A percentile compares a stretch with the other conserved stretches of the same genome.
These are phyloP conservation scores for Lipophrys pholis DNA, from an alignment of 2,113 vertebrate species.

Conservation along the genomic window DNA sequence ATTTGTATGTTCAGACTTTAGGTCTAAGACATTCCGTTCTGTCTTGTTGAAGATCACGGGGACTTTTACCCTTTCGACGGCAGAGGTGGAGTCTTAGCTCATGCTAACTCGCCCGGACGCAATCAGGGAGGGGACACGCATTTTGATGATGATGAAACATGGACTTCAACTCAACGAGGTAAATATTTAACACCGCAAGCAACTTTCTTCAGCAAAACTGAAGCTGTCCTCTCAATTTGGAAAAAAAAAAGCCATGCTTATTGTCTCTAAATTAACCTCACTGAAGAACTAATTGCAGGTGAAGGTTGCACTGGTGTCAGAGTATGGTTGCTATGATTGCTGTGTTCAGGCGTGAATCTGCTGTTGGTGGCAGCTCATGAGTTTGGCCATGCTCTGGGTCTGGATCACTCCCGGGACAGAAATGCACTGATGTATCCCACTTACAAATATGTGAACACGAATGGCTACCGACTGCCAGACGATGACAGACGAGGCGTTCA, in stretches of 20 bases:
- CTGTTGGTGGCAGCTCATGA: conserved; percentile 88
- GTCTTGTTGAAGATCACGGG: conserved; percentile 74
- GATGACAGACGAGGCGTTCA: conserved; percentile 87
- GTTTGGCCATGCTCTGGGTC: conserved; percentile 88
- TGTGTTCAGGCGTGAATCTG: conserved; percentile 80
- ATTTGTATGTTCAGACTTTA: background rate
- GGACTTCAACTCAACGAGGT: conserved; percentile 77
- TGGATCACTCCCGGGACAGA: conserved; percentile 82
- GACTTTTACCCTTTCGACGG: conserved; percentile 84
- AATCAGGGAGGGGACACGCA: conserved; percentile 80
- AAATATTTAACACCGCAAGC: background rate
- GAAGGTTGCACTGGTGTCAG: too few species aligned
- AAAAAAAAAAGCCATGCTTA: background rate
- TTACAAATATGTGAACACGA: conserved; percentile 77
- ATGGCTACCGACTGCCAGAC: conserved; percentile 77
- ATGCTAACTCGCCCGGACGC: conserved; percentile 77
- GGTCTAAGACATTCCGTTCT: background rate
- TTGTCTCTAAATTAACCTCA: background rate
- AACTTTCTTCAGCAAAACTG: background rate
- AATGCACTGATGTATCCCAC: conserved; percentile 86
- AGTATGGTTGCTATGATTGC: too few species aligned
- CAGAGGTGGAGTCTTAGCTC: conserved; percentile 73
- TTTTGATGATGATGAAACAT: conserved; percentile 84
- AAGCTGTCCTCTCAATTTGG: background rate
- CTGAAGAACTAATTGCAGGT: too few species aligned